Evolutionary conservation across 2,888 invertebrate genomes (phyloP), one percentile per base, ranked within the genome.

Genomic region (Carabus problematicus): DNA sequence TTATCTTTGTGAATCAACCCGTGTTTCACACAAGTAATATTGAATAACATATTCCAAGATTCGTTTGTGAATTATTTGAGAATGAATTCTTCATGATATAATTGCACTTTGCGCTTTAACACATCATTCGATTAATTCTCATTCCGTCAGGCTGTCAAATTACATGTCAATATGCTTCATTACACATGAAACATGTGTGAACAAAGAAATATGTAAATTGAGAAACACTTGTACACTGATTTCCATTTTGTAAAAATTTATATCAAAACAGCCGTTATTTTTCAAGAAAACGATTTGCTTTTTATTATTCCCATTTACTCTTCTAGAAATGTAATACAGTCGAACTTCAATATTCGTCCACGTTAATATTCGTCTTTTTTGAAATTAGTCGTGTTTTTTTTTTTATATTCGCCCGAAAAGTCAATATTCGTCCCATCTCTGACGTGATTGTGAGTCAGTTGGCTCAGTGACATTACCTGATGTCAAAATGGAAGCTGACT

Each of bases 251-350:
- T 67, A 67, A 67, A 43, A 67, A 59, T 67, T 67, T 67, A 54
- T 67, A 67, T 59, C 45, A 67, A 67, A 67, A 67, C 59, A 64
- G 45, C 18, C 55, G 59, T 67, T 67, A 67, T 67, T 67, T 67
- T 67, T 67, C 49, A 67, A 67, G 14, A 18, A 52, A 18, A 16
- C 11, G 14, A 9, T 6, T 52, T 9, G 19, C 14, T 52, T 12
- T 29, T 29, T 52, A 52, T 11, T 9, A 52, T 16, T 52, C 52
- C 45, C 45, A 7, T 14, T 12, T 45, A 14, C 29, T 29, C 29
- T 29, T 29, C 29, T 6, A n/a, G n/a, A 42, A 8, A 42, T 42
- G 9, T 8, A 42, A 42, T 42, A 42, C 42, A 42, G 42, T 42
- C 42, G 8, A n/a, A n/a, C n/a, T n/a, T n/a, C n/a, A n/a, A n/a